Evolutionary conservation across 2,888 invertebrate genomes (phyloP).

Genomic region (Adelphocoris suturalis): DNA sequence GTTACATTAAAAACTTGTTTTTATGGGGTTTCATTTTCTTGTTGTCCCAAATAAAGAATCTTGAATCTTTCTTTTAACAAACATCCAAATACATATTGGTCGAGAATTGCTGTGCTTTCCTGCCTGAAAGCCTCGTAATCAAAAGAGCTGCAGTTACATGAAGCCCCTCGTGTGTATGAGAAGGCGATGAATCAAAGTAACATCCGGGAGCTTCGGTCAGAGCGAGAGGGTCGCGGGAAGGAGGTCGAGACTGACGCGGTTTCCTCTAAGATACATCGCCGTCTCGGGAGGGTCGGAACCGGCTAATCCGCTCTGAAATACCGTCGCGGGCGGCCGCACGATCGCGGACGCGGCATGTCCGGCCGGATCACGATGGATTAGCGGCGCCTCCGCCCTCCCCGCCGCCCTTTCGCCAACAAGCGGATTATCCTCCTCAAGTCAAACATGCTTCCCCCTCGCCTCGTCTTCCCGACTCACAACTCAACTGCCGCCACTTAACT

Average conservation of each 20-base stretch:
- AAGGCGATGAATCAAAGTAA: too few species aligned
- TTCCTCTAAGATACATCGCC: not conserved
- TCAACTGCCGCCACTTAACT: not conserved
- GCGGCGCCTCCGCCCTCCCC: constrained; percentile 3
- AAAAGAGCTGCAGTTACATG: too few species aligned
- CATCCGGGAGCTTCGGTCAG: not conserved
- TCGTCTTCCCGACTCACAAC: not conserved
- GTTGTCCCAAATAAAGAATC: too few species aligned
- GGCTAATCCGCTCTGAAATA: not conserved
- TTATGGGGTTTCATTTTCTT: too few species aligned
- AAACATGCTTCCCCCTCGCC: constrained; percentile 17
- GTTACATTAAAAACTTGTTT: too few species aligned
- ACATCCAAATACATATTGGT: too few species aligned
- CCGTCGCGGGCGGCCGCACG: not conserved
- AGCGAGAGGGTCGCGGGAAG: not conserved
- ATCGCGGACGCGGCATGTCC: constrained; percentile 19
- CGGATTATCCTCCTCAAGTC: constrained; percentile 26
- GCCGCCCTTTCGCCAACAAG: too few species aligned
- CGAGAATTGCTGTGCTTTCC: too few species aligned
- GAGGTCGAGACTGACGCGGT: not conserved
- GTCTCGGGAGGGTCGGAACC: not conserved
- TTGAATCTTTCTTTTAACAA: too few species aligned
- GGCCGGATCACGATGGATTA: constrained; percentile 53
- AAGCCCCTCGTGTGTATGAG: too few species aligned
- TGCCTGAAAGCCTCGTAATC: too few species aligned